Base-by-base conservation (phyloP, 2,888 invertebrate genomes). In the Clivina fossor region DNA sequence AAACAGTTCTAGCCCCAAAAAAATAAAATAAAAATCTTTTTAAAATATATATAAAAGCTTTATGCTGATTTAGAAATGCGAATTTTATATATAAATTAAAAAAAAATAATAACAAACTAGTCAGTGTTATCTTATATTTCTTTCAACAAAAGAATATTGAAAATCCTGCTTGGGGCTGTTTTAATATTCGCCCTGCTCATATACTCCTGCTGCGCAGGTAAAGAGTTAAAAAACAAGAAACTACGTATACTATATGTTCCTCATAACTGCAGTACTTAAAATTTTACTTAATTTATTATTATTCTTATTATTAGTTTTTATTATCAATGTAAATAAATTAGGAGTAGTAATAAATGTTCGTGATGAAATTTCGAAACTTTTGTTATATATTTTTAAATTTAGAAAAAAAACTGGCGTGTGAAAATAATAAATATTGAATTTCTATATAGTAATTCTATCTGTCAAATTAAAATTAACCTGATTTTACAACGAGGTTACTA, bases 71-170 rank as follows among this genome's bases (percentile, higher is more conserved):
- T 15, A 41, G 5, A 11, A n/a, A 8, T 24, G 22, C 15, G 46
- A 32, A n/a, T 41, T 41, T 30, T 46, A 26, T 49, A 22, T 37
- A 19, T 35, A 41, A 5, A 32, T 15, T 32, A 51, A 33, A 51
- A 51, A 51, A 51, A 51, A 43, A 32, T 26, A 50, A 51, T 47
- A 47, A 47, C 20, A 47, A 16, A 32, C 33, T n/a, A n/a, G n/a
- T n/a, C 15, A 35, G 37, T 53, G 53, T 44, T 53, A 53, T 44
- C 53, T 53, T 53, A 53, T 53, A 53, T 37, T 44, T 41, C 53
- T 44, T 44, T 44, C 43, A 53, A 53, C 53, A 53, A 53, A 53
- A 53, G 53, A 53, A 53, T 51, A 51, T 53, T 53, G 53, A 44
- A 53, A 53, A 53, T 35, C 35, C n/a, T 3, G 19, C 44, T 19